Conservation (phyloP, 2,888 invertebrate genomes). For the Tiphia femorata region DNA sequence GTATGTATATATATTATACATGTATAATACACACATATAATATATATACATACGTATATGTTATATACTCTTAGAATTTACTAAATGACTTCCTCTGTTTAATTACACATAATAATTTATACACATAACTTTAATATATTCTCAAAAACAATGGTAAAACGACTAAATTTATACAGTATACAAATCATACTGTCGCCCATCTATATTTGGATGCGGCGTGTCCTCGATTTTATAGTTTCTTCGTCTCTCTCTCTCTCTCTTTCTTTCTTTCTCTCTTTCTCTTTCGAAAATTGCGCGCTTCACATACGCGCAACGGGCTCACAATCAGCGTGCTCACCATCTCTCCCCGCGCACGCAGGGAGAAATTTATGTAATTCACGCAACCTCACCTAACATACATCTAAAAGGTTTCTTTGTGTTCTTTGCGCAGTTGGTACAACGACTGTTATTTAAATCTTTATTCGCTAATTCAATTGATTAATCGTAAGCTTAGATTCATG, state of each 20-base stretch:
- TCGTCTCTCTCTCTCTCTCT: too few species aligned
- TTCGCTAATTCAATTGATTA: slow-evolving; percentile 50
- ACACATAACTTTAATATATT: slow-evolving; percentile 60
- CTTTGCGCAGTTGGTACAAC: slow-evolving; percentile 54
- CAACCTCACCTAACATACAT: slow-evolving; percentile 16
- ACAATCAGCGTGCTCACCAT: slow-evolving; percentile 7
- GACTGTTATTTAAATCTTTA: slow-evolving; percentile 53
- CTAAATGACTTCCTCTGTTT: slow-evolving; percentile 59
- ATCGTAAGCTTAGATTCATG: slow-evolving; percentile 55
- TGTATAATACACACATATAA: slow-evolving; percentile 31
- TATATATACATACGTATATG: slow-evolving; percentile 35
- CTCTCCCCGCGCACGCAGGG: slow-evolving; percentile 9
- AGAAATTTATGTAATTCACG: too few species aligned
- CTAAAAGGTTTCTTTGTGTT: slow-evolving; percentile 41
- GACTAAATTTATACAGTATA: slow-evolving; percentile 57
- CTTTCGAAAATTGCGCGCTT: too few species aligned
- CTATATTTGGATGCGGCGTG: slow-evolving; percentile 27
- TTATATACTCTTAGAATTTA: slow-evolving; percentile 50
- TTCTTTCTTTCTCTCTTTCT: too few species aligned
- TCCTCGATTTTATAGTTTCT: slow-evolving; percentile 23
- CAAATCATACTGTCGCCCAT: slow-evolving; percentile 51
- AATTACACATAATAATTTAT: slow-evolving; percentile 64
- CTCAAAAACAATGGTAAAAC: slow-evolving; percentile 61
- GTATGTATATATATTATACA: not conserved
- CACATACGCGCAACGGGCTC: slow-evolving; percentile 11